Conservation (phyloP, 2,113 vertebrate species). For the crab-eating macaque (Macaca fascicularis) region T2T-MFA8v1.1 NC_088385.1:18056001-18056500, state of each 20-base stretch:
- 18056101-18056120: neutral
- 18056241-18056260: neutral
- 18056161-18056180: neutral
- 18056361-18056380: neutral
- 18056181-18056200: neutral
- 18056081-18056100: neutral
- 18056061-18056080: neutral
- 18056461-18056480: neutral
- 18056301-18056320: neutral
- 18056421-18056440: neutral
- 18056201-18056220: neutral
- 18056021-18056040: neutral
- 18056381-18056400: neutral
- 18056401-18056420: neutral
- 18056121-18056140: neutral
- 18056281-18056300: neutral
- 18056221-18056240: neutral
- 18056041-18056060: neutral
- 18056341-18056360: neutral
- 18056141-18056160: neutral
- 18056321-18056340: neutral
- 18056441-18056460: neutral
- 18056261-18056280: neutral
- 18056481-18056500: neutral
- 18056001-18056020: neutral